Evolutionary conservation across 2,797 vertebrate genomes (phyloP).

Genomic region (Argentina silus): DNA sequence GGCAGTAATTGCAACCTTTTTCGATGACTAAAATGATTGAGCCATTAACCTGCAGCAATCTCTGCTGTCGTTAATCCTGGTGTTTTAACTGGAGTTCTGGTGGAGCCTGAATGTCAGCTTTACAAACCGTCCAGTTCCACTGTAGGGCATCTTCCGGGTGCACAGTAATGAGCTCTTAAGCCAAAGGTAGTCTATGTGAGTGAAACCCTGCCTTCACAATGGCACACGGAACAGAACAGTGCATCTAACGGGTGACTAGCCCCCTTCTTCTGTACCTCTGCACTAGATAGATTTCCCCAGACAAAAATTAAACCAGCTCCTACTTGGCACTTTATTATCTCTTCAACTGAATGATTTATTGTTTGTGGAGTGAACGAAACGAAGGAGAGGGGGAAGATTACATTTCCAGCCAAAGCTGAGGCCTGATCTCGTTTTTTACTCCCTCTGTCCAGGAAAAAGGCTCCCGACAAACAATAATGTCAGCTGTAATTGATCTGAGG

Average conservation of each 20-base stretch:
- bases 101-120: slow-evolving; percentile 46
- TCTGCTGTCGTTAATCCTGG: slow-evolving; percentile 66
- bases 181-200: background rate
- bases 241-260: background rate
- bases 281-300: slow-evolving; percentile 84
- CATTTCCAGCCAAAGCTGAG: slow-evolving; percentile 81
- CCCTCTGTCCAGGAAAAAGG: slow-evolving; percentile 74
- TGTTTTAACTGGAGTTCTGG: background rate
- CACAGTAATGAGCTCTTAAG: slow-evolving; percentile 39
- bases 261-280: slow-evolving; percentile 70
- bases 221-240: background rate
- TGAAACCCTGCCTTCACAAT: slow-evolving; percentile 23
- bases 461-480: slow-evolving; percentile 84
- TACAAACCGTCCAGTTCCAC: slow-evolving; percentile 50
- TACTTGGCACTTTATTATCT: slow-evolving; percentile 89
- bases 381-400: slow-evolving; percentile 84
- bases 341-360: slow-evolving; percentile 91
- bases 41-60: slow-evolving; percentile 60
- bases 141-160: slow-evolving; percentile 24
- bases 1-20: slow-evolving; percentile 59
- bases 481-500: slow-evolving; percentile 82
- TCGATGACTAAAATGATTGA: slow-evolving; percentile 61
- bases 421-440: slow-evolving; percentile 73
- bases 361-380: slow-evolving; percentile 85
- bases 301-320: slow-evolving; percentile 87